A percentile compares a stretch with the other conserved stretches of the same genome.
Conservation (phyloP, 2,113 vertebrate species). For the Stigmatopora argus region DNA sequence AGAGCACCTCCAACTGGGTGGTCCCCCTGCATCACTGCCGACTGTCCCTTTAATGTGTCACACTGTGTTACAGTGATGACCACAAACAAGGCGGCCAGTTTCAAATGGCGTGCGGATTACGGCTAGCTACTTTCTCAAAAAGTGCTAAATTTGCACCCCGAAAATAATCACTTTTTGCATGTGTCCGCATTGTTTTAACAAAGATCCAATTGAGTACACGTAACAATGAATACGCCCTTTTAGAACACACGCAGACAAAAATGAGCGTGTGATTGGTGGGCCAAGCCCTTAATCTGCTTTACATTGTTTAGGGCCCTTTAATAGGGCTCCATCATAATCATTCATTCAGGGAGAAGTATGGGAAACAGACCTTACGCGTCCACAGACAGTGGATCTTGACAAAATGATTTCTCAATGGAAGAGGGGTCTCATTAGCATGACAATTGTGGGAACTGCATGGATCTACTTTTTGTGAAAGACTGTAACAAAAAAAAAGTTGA, state of each 20-base stretch:
- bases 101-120: background rate
- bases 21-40: slow-evolving; percentile 48
- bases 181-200: background rate
- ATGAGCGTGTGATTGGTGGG: slow-evolving; percentile 22
- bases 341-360: slow-evolving; percentile 65
- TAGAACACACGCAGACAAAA: background rate
- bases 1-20: slow-evolving; percentile 59
- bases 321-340: slow-evolving; percentile 59
- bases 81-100: background rate
- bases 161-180: background rate
- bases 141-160: background rate
- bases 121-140: background rate
- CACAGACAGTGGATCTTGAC: slow-evolving; percentile 66
- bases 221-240: background rate
- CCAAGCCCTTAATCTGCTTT: slow-evolving; percentile 46
- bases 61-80: slow-evolving; percentile 45
- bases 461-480: slow-evolving; percentile 65
- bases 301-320: slow-evolving; percentile 54
- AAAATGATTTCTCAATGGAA: slow-evolving; percentile 77
- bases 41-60: slow-evolving; percentile 50
- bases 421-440: slow-evolving; percentile 73
- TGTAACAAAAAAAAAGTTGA: slow-evolving; percentile 48
- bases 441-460: slow-evolving; percentile 74
- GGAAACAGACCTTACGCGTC: slow-evolving; percentile 62
- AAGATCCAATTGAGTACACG: background rate